These are phyloP conservation scores for Cynocephalus volans DNA, from an alignment of 2,113 vertebrate genomes.

Conservation along the genomic window DNA sequence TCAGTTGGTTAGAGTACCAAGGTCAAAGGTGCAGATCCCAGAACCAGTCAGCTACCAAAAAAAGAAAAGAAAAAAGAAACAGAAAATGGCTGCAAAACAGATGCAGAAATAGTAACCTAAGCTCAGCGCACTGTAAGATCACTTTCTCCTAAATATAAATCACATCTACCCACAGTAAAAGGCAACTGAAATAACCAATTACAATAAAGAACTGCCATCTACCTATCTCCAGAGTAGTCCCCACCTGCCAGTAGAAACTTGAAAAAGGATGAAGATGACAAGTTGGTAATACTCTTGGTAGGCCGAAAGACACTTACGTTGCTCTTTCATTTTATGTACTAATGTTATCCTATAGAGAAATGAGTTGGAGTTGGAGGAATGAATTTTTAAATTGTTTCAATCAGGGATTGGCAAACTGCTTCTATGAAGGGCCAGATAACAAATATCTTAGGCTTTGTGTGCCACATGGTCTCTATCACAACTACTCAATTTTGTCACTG, in stretches of 20 bases:
- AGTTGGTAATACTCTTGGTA: background rate
- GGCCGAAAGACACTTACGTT: background rate
- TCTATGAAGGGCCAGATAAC: background rate
- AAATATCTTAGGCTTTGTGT: constrained; percentile 48
- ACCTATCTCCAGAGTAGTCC: background rate
- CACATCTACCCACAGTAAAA: constrained; percentile 47
- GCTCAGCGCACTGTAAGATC: background rate
- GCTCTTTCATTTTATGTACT: constrained; percentile 18
- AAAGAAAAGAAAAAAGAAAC: background rate
- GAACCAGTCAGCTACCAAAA: too few relatives aligned
- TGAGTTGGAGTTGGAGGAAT: background rate
- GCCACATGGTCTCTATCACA: background rate
- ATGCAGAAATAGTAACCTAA: constrained; percentile 44
- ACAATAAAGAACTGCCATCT: constrained; percentile 51
- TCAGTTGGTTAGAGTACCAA: too few relatives aligned
- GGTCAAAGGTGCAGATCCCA: too few relatives aligned
- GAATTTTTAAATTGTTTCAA: constrained; percentile 59
- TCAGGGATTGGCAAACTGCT: constrained; percentile 24
- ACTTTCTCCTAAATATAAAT: constrained; percentile 43
- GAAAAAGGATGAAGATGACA: constrained; percentile 20
- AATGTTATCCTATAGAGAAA: background rate
- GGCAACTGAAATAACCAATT: constrained; percentile 49
- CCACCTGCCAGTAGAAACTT: background rate
- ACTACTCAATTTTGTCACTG: background rate
- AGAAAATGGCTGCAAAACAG: background rate